Base-by-base conservation (phyloP, 2,797 vertebrate genomes). In the Lacerta viridis region DNA sequence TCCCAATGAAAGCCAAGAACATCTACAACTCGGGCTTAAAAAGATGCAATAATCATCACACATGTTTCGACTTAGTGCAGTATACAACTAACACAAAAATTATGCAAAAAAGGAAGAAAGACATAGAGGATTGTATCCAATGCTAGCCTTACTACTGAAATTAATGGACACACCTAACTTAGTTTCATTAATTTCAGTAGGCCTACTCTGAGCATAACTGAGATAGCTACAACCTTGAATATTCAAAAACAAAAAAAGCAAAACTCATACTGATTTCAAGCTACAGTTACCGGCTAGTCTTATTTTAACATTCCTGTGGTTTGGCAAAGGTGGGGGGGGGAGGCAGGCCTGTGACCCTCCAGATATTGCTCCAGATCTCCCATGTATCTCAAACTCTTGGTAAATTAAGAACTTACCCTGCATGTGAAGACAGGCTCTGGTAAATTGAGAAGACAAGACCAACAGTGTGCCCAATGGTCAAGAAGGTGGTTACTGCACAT, bases 1-100 rank as follows among this genome's bases (percentile, higher is more conserved):
- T 86, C 82, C 71, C 79, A 89, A 86, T 41, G 86, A 90, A 90
- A 69, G 84, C 59, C 50, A 64, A 80, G n/a, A 84, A 55, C 1
- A 27, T 20, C 39, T 84, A 46, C 43, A 85, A 39, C 33, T 59
- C 13, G 23, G 50, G 82, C 89, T 80, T 86, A 36, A 83, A 89
- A 88, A 33, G 90, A 1, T 27, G 2, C 61, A 85, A 29, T 83
- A 85, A 29, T 83, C 59, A 85, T 17, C 3, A 6, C 41, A 20
- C 43, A 25, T 46, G 25, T n/a, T 84, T 90, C 39, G 50, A 77
- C 41, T 55, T 61, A 68, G 77, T 61, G 80, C 39, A 78, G 83
- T 23, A 80, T 74, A 1, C 76, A 87, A 39, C 9, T 11, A 27
- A 4, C 5, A 10, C 23, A 43, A 66, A 72, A 90, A 79, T 13